Percentiles rank a stretch among this genome's conserved stretches.
Evolutionary conservation across 2,113 vertebrate species (phyloP).

Genomic region (Tauraco erythrolophus): DNA sequence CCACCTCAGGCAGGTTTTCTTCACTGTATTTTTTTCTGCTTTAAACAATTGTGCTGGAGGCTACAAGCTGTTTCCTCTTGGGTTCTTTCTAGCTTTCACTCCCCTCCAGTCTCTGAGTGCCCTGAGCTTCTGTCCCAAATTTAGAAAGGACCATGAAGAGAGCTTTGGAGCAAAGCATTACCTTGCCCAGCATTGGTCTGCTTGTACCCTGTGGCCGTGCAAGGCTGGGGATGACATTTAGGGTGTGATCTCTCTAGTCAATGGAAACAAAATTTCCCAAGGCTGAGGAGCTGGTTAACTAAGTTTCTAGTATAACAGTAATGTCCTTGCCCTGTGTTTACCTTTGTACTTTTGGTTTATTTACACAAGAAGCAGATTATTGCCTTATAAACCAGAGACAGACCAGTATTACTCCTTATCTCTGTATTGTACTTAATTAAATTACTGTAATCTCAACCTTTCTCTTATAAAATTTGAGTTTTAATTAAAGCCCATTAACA

Average conservation of each 20-base stretch:
- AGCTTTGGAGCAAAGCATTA: not conserved
- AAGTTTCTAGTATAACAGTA: not conserved
- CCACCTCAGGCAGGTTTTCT: not conserved
- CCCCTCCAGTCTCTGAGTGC: not conserved
- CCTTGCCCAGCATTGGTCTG: not conserved
- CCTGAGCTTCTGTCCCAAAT: not conserved
- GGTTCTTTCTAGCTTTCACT: not conserved
- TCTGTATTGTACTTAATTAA: not conserved
- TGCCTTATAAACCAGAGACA: not conserved
- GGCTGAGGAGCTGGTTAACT: not conserved
- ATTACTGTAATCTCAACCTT: not conserved
- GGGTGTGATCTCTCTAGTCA: not conserved
- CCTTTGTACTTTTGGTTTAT: slow-evolving; percentile 3
- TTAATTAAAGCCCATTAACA: slow-evolving; percentile 28
- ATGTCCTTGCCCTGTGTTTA: not conserved
- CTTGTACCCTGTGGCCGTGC: not conserved
- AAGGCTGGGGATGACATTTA: not conserved
- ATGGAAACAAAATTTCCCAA: not conserved
- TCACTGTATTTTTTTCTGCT: not conserved
- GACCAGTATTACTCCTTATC: not conserved
- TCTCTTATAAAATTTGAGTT: not conserved
- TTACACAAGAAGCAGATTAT: not conserved
- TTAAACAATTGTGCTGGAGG: not conserved
- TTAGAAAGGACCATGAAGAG: not conserved
- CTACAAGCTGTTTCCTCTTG: not conserved